These are phyloP conservation scores for Pyrrhia umbra DNA, from an alignment of 2,888 invertebrate genomes.

Conservation along the genomic window DNA sequence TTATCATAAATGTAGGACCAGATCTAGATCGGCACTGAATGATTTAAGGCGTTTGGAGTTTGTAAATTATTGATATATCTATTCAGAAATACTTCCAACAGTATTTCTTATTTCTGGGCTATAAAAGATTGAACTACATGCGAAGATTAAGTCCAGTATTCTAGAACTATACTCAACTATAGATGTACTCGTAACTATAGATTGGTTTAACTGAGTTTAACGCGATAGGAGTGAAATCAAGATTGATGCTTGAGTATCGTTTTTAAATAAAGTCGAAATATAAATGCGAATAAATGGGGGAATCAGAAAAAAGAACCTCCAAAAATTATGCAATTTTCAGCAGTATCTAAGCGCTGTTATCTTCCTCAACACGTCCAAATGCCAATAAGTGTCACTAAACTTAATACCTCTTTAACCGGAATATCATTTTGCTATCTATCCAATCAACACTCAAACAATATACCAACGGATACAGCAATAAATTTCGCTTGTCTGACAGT, in stretches of 20 bases:
- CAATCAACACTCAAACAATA: constrained; percentile 35
- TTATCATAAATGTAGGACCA: constrained; percentile 22
- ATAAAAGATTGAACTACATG: background rate
- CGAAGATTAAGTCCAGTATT: background rate
- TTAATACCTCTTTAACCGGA: constrained; percentile 2
- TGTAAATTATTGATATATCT: background rate
- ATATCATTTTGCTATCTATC: constrained; percentile 13
- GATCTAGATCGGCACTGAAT: constrained; percentile 25
- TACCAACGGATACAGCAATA: constrained; percentile 24
- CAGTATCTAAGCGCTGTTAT: no score
- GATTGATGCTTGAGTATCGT: no score
- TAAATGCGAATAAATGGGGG: no score
- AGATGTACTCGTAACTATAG: background rate
- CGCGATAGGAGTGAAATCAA: no score
- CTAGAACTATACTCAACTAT: background rate
- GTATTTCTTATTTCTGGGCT: background rate
- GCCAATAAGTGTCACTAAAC: no score
- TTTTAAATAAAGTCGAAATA: no score
- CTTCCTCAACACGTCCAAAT: no score
- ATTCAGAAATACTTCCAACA: background rate
- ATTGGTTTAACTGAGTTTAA: no score
- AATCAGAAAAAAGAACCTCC: no score
- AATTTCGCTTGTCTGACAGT: constrained; percentile 25
- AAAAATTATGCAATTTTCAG: no score
- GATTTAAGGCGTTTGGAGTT: constrained; percentile 22